These are phyloP conservation scores for Ophiodon elongatus DNA, from an alignment of 2,113 vertebrate genomes.

Conservation along the genomic window DNA sequence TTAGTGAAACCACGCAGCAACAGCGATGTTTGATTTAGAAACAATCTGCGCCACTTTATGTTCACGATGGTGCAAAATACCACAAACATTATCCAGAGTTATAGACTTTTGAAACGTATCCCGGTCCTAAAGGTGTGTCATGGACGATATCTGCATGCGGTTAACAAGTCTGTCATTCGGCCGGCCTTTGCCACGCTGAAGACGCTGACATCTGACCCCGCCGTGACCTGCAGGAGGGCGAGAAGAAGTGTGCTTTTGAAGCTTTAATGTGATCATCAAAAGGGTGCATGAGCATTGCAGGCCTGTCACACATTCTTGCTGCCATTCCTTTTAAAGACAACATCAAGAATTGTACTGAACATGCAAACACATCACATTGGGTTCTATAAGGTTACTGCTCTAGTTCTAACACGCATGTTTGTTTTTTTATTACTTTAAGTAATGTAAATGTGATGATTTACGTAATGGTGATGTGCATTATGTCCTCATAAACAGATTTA, in stretches of 20 bases:
- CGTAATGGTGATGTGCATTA: background rate
- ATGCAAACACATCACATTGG: background rate
- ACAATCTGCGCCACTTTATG: background rate
- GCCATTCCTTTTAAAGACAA: slow-evolving; percentile 3
- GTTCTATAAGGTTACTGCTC: background rate
- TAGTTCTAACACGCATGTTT: background rate
- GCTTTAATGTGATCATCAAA: slow-evolving; percentile 18
- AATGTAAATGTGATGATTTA: background rate
- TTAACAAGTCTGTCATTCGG: slow-evolving; percentile 11
- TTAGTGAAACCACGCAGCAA: background rate
- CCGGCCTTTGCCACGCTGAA: background rate
- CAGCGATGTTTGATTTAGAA: background rate
- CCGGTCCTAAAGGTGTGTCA: background rate
- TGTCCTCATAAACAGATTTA: background rate
- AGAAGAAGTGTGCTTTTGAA: slow-evolving; percentile 10
- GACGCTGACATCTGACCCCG: slow-evolving; percentile 29
- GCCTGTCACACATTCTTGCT: background rate
- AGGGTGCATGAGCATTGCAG: background rate
- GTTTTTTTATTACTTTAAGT: background rate
- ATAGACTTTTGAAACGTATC: background rate
- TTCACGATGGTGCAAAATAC: background rate
- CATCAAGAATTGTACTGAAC: background rate
- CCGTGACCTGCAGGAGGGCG: slow-evolving; percentile 15
- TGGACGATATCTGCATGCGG: background rate
- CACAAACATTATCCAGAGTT: slow-evolving; percentile 1